phyloP scores from a whole-genome alignment of 2,113 vertebrate species.

The Arizona elegans region DNA sequence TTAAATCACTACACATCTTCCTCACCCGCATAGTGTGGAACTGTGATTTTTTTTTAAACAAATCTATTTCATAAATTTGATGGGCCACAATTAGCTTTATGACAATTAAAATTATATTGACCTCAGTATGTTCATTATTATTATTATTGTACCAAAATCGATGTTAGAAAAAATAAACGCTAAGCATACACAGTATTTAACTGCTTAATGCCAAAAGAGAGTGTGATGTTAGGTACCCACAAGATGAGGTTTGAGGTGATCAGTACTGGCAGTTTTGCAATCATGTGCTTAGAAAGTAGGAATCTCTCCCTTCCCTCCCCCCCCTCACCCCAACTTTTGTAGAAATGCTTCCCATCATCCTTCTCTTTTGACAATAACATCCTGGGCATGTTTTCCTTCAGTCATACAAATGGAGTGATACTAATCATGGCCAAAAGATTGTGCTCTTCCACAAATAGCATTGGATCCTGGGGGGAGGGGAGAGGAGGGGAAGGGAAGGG shows the following conservation, averaged over 20 bases:
- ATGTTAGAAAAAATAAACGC: constrained; percentile 53
- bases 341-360: constrained; percentile 63
- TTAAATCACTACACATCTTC: constrained; percentile 52
- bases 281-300: constrained; percentile 56
- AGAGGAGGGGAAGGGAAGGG: constrained; percentile 45
- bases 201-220: constrained; percentile 52
- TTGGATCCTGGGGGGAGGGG: constrained; percentile 53
- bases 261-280: constrained; percentile 46
- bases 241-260: constrained; percentile 54
- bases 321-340: constrained; percentile 35
- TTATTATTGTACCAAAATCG: constrained; percentile 50
- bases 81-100: constrained; percentile 66
- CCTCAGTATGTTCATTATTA: constrained; percentile 66
- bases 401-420: constrained; percentile 50
- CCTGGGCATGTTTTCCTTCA: constrained; percentile 66
- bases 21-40: constrained; percentile 41
- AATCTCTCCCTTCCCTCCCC: constrained; percentile 5
- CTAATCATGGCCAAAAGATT: constrained; percentile 43
- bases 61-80: constrained; percentile 36
- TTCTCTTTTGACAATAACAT: constrained; percentile 66
- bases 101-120: constrained; percentile 86
- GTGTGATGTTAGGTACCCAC: constrained; percentile 59
- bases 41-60: not conserved
- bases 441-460: constrained; percentile 46
- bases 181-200: constrained; percentile 59